Conservation (phyloP, 2,113 vertebrate species). For the Cyanistes caeruleus region DNA sequence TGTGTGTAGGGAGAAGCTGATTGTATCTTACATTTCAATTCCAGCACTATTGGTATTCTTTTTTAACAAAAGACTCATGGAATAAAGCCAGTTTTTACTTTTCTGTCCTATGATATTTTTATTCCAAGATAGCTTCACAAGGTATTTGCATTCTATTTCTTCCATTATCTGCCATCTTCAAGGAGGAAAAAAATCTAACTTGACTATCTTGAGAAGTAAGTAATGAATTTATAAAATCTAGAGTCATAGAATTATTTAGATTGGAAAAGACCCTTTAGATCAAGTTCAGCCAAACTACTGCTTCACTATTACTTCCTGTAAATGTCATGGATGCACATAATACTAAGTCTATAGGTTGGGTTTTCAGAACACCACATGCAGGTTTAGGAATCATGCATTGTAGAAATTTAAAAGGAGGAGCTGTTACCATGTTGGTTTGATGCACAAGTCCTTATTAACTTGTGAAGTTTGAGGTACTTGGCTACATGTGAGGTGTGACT, state of each 20-base stretch:
- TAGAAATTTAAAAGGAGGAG: background rate
- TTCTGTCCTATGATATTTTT: background rate
- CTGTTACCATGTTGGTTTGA: background rate
- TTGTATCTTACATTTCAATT: slow-evolving; percentile 5
- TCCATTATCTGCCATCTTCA: background rate
- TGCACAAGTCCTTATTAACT: background rate
- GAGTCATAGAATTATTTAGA: background rate
- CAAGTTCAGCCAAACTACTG: background rate
- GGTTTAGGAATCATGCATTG: background rate
- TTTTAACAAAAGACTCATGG: background rate
- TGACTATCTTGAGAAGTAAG: background rate
- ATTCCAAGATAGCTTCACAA: background rate
- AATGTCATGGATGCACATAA: background rate
- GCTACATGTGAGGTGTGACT: fast-evolving
- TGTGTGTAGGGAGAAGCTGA: background rate
- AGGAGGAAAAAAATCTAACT: background rate
- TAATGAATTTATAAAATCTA: background rate
- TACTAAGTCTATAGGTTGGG: background rate
- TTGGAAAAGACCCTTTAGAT: background rate
- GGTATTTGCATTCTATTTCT: background rate
- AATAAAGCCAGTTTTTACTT: background rate
- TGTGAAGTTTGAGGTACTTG: background rate
- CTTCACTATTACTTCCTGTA: background rate
- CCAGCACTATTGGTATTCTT: background rate
- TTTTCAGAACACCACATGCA: background rate